These are phyloP conservation scores for Onthophagus sagittarius DNA, from an alignment of 2,888 invertebrate species.

Conservation along the genomic window DNA sequence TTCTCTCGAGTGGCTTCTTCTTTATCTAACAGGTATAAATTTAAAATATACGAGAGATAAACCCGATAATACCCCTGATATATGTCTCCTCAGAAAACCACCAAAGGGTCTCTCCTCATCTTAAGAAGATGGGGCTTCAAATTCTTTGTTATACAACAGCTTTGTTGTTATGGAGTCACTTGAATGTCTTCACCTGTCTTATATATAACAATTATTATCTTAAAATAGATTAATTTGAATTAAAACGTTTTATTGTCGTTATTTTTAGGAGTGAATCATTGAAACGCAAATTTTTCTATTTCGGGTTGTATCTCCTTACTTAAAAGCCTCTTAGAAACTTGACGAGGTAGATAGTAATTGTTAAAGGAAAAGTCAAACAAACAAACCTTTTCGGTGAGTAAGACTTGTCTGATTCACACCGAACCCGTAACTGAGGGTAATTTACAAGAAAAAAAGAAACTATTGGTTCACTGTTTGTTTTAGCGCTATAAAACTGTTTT, in stretches of 20 bases:
- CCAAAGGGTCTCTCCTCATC: not conserved
- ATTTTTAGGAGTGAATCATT: not conserved
- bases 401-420: not conserved
- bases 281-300: not conserved
- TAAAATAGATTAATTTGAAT: too few relatives aligned
- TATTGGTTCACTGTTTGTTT: not conserved
- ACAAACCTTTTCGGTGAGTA: not conserved
- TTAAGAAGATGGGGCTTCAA: not conserved
- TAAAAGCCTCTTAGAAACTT: not conserved
- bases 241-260: not conserved
- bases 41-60: conserved; percentile 11
- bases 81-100: not conserved
- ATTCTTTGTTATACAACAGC: not conserved
- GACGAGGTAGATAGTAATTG: not conserved
- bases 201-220: not conserved
- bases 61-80: conserved; percentile 5
- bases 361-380: not conserved
- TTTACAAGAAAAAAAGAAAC: not conserved
- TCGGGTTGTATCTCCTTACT: not conserved
- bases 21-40: conserved; percentile 16
- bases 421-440: not conserved
- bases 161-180: not conserved
- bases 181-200: not conserved
- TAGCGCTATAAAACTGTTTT: not conserved
- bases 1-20: not conserved